Percentiles rank a stretch among this genome's conserved stretches.
Evolutionary conservation across 2,113 vertebrate genomes (phyloP).

Genomic region (Paralichthys olivaceus): DNA sequence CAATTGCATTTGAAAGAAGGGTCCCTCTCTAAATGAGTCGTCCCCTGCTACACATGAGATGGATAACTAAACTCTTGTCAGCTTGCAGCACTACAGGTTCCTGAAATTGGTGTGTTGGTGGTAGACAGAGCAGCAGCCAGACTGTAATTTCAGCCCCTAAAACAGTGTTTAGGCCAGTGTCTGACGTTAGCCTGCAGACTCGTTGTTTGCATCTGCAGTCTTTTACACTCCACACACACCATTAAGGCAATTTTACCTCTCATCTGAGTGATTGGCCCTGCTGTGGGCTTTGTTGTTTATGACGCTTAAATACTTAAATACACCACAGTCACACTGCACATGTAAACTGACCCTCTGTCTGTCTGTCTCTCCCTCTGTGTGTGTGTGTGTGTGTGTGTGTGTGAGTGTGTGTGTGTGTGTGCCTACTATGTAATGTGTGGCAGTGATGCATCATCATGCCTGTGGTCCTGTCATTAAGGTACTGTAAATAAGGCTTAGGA

Average conservation of each 20-base stretch:
- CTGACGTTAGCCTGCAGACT: conserved; percentile 72
- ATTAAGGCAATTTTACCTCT: conserved; percentile 64
- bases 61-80: conserved; percentile 46
- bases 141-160: conserved; percentile 75
- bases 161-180: conserved; percentile 75
- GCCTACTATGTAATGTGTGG: conserved; percentile 15
- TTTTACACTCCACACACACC: conserved; percentile 72
- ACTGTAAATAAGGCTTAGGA: conserved; percentile 53
- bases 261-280: conserved; percentile 49
- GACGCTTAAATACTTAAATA: conserved; percentile 60
- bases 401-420: conserved; percentile 26
- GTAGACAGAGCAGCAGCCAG: conserved; percentile 57
- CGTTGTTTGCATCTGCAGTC: conserved; percentile 54
- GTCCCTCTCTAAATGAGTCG: conserved; percentile 15
- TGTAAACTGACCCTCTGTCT: conserved; percentile 59
- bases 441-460: conserved; percentile 54
- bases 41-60: conserved; percentile 17
- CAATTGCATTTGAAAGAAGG: conserved; percentile 6
- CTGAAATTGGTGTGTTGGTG: conserved; percentile 68
- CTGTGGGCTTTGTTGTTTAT: conserved; percentile 66
- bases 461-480: conserved; percentile 68
- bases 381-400: conserved; percentile 24
- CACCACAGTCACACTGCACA: conserved; percentile 45
- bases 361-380: conserved; percentile 1
- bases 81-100: conserved; percentile 28